Conservation (phyloP, 2,888 invertebrate species). For the Diplolepis rosae region DNA sequence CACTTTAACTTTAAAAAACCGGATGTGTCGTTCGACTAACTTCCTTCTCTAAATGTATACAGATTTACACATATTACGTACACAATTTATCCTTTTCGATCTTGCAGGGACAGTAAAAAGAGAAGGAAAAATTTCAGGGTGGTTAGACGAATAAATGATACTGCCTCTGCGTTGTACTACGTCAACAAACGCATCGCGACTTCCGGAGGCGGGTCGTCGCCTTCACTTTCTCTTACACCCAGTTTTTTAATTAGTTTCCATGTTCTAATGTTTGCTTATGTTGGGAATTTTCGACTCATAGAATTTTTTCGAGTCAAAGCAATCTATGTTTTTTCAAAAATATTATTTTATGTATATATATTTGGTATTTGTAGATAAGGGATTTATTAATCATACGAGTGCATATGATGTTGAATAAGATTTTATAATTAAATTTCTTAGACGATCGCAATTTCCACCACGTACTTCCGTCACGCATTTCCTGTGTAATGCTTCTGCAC, state of each 20-base stretch:
- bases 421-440: neutral
- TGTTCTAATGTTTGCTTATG: too few species aligned
- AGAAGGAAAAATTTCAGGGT: conserved; percentile 13
- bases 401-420: neutral
- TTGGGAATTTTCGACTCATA: too few species aligned
- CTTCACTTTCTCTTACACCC: neutral
- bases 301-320: too few species aligned
- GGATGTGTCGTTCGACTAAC: conserved; percentile 46
- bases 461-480: conserved; percentile 29
- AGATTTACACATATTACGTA: conserved; percentile 32
- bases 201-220: conserved; percentile 40
- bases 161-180: conserved; percentile 36
- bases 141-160: conserved; percentile 10
- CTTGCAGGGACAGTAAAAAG: conserved; percentile 11
- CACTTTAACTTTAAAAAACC: conserved; percentile 29
- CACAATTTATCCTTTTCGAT: conserved; percentile 33
- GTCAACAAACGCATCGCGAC: conserved; percentile 55
- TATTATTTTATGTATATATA: neutral
- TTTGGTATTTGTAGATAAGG: neutral
- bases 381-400: neutral
- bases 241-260: neutral
- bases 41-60: conserved; percentile 40
- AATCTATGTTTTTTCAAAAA: neutral
- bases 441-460: conserved; percentile 9
- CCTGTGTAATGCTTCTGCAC: conserved; percentile 14